Evolutionary conservation across 2,113 vertebrate species (phyloP).

Genomic region (Polyodon spathula): DNA sequence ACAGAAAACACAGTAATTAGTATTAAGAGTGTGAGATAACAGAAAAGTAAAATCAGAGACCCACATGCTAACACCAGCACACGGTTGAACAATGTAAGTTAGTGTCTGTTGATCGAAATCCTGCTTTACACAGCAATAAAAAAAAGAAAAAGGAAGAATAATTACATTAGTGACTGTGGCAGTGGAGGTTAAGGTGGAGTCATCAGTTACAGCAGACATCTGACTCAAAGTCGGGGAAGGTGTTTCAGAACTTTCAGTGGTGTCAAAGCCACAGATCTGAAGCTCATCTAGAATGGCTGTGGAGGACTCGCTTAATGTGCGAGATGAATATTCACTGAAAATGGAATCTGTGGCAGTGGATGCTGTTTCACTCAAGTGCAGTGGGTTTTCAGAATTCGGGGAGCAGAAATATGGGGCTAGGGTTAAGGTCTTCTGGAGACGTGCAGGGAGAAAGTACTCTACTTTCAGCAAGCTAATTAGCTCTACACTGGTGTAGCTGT

Average conservation of each 20-base stretch:
- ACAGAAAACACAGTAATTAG: too few species aligned
- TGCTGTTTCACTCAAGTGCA: constrained; percentile 30
- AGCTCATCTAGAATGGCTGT: constrained; percentile 69
- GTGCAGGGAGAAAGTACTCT: constrained; percentile 29
- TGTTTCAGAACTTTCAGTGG: constrained; percentile 63
- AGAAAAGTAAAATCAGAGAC: background rate
- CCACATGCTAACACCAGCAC: constrained; percentile 12
- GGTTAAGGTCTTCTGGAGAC: constrained; percentile 46
- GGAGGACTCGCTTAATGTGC: constrained; percentile 51
- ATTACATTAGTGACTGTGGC: constrained; percentile 73
- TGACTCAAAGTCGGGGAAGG: constrained; percentile 78
- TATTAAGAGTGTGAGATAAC: too few species aligned
- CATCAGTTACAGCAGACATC: constrained; percentile 64
- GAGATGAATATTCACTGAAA: constrained; percentile 68
- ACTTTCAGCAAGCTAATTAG: constrained; percentile 48
- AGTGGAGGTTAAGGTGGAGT: constrained; percentile 58
- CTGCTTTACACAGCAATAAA: constrained; percentile 26
- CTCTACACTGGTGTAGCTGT: constrained; percentile 51
- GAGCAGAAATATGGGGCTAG: constrained; percentile 44
- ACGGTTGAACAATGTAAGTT: constrained; percentile 6
- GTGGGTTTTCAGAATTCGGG: constrained; percentile 27
- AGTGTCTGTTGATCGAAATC: constrained; percentile 21
- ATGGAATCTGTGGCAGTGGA: constrained; percentile 64
- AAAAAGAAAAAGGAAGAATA: constrained; percentile 54
- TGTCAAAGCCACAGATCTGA: constrained; percentile 67